Conservation (phyloP, 2,888 invertebrate genomes). For the Proisotoma minuta region DNA sequence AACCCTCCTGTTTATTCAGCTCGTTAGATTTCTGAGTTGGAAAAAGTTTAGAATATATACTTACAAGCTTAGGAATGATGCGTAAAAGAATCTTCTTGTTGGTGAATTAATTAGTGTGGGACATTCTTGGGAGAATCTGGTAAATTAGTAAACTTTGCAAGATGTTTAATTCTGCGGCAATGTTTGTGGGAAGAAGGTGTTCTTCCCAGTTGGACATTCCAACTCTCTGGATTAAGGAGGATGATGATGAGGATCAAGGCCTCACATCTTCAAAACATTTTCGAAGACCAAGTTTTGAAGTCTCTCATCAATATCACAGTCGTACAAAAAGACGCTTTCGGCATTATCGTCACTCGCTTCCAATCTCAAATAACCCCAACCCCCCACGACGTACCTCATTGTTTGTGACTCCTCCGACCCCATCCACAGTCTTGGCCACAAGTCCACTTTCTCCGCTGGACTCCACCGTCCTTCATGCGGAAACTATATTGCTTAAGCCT, state of each 20-base stretch:
- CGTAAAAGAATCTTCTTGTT: neutral
- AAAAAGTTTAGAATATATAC: too few species aligned
- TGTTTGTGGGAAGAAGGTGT: conserved; percentile 46
- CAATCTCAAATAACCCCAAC: conserved; percentile 1
- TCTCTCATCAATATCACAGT: conserved; percentile 25
- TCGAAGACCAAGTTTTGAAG: conserved; percentile 32
- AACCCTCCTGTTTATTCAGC: too few species aligned
- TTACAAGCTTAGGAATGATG: too few species aligned
- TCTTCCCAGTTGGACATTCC: conserved; percentile 47
- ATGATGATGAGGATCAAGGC: conserved; percentile 33
- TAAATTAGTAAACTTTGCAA: neutral
- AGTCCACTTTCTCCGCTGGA: conserved; percentile 36
- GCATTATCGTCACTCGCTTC: conserved; percentile 35
- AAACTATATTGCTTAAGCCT: neutral
- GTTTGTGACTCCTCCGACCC: conserved; percentile 33
- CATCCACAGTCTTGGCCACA: conserved; percentile 35
- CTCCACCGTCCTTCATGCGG: conserved; percentile 3
- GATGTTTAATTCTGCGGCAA: conserved; percentile 47
- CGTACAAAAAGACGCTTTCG: conserved; percentile 18
- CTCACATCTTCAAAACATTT: conserved; percentile 3
- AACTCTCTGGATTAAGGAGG: conserved; percentile 41
- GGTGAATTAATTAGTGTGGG: neutral
- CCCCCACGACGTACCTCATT: neutral
- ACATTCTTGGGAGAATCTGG: too few species aligned
- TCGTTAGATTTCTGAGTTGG: too few species aligned